These are phyloP conservation scores for Artibeus lituratus DNA, from an alignment of 2,797 vertebrate genomes.

Conservation along the genomic window DNA sequence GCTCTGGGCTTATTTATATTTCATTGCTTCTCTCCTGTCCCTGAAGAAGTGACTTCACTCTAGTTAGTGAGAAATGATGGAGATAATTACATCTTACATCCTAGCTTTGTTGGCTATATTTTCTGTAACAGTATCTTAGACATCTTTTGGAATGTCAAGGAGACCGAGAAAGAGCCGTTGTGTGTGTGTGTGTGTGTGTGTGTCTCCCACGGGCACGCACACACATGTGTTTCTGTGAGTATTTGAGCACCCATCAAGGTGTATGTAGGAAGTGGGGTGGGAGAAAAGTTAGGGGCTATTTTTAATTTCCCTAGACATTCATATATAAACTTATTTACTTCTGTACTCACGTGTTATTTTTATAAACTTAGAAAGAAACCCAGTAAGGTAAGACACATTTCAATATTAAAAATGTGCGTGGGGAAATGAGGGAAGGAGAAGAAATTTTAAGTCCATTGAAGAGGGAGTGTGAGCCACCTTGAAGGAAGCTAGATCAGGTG, in stretches of 20 bases:
- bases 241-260: neutral
- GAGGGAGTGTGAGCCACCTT: neutral
- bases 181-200: neutral
- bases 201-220: no score
- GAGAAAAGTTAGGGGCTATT: neutral
- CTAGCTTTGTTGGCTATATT: neutral
- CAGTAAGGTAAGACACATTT: neutral
- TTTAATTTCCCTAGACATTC: neutral
- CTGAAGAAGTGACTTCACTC: neutral
- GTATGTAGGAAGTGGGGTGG: neutral
- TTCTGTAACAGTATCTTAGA: neutral
- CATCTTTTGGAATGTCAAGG: neutral
- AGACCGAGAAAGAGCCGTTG: neutral
- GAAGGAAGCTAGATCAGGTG: neutral
- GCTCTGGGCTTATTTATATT: neutral
- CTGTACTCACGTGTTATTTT: neutral
- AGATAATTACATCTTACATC: neutral
- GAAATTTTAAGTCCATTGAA: neutral
- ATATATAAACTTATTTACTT: neutral
- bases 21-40: neutral
- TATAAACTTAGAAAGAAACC: slow-evolving; percentile 23
- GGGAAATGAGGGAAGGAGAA: neutral
- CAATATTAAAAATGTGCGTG: neutral
- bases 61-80: neutral
- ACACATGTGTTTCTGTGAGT: neutral